These are phyloP conservation scores for Bubo bubo DNA, from an alignment of 2,113 vertebrate species.

Conservation along the genomic window DNA sequence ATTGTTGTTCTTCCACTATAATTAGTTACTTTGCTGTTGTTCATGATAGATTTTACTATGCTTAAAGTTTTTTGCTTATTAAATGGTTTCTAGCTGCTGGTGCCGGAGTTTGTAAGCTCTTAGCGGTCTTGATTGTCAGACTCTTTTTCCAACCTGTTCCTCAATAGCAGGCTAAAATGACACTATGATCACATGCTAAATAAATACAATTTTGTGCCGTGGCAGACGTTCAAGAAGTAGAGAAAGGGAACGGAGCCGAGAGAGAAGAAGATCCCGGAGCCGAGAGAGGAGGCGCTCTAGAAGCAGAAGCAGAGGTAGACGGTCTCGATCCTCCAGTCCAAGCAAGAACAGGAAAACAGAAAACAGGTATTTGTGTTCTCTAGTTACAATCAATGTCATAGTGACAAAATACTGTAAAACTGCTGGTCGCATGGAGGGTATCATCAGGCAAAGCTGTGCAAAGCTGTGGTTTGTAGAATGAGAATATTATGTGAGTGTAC, in stretches of 20 bases:
- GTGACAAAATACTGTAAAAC: background rate
- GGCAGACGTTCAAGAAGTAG: conserved; percentile 88
- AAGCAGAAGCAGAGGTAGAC: conserved; percentile 85
- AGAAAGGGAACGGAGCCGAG: conserved; percentile 80
- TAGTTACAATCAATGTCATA: background rate
- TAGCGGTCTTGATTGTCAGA: background rate
- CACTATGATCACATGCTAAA: rapidly evolving
- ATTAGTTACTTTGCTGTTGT: background rate
- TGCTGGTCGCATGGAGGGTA: background rate
- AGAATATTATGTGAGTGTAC: background rate
- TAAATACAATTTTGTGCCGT: background rate
- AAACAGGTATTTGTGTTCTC: conserved; percentile 78
- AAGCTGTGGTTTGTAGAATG: background rate
- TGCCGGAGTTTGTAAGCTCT: background rate
- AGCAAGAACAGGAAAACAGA: conserved; percentile 88
- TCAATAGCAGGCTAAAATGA: background rate
- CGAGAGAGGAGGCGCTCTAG: conserved; percentile 85
- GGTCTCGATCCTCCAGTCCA: conserved; percentile 86
- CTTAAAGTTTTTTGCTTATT: background rate
- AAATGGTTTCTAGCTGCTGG: background rate
- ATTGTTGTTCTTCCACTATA: rapidly evolving
- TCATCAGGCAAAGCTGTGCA: background rate
- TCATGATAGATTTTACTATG: background rate
- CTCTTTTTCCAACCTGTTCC: background rate
- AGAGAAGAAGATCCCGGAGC: conserved; percentile 88